Conservation (phyloP, 1,140 invertebrate species). For the Potamilus streckersoni region DNA sequence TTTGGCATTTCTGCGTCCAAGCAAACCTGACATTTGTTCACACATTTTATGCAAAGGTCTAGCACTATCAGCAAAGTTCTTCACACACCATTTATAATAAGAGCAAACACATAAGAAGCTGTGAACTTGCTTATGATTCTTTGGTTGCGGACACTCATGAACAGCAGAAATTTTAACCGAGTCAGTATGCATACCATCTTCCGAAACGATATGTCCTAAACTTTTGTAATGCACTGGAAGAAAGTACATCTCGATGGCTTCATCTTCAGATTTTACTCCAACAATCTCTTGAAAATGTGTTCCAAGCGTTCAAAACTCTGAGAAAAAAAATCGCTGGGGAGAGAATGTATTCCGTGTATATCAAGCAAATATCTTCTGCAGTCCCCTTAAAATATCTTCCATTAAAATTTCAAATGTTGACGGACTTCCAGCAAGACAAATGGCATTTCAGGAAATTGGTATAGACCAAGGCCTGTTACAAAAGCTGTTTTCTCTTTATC, state of each 20-base stretch:
- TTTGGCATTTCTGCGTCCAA: neutral
- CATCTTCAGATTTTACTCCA: slow-evolving; percentile 19
- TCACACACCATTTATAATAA: slow-evolving; percentile 19
- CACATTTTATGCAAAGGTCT: slow-evolving; percentile 17
- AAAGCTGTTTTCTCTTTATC: too few species aligned
- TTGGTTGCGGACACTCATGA: slow-evolving; percentile 25
- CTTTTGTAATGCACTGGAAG: slow-evolving; percentile 33
- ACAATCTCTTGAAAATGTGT: slow-evolving; percentile 23
- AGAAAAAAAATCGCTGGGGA: slow-evolving; percentile 1
- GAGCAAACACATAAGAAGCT: slow-evolving; percentile 25
- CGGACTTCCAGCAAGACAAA: slow-evolving; percentile 9
- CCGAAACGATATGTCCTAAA: neutral
- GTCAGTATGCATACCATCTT: neutral
- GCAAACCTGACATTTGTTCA: slow-evolving; percentile 8
- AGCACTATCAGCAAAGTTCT: slow-evolving; percentile 23
- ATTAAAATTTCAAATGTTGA: too few species aligned
- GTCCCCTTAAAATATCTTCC: too few species aligned
- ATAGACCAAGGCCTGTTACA: neutral
- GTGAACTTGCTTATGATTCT: slow-evolving; percentile 16
- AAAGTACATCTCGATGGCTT: slow-evolving; percentile 28
- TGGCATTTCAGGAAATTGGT: slow-evolving; percentile 13
- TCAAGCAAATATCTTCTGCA: too few species aligned
- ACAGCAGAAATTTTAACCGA: slow-evolving; percentile 3
- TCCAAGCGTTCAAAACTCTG: slow-evolving; percentile 7
- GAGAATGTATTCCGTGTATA: too few species aligned